phyloP scores from a whole-genome alignment of 2,113 vertebrate species.

The Cephalophus harveyi region DNA sequence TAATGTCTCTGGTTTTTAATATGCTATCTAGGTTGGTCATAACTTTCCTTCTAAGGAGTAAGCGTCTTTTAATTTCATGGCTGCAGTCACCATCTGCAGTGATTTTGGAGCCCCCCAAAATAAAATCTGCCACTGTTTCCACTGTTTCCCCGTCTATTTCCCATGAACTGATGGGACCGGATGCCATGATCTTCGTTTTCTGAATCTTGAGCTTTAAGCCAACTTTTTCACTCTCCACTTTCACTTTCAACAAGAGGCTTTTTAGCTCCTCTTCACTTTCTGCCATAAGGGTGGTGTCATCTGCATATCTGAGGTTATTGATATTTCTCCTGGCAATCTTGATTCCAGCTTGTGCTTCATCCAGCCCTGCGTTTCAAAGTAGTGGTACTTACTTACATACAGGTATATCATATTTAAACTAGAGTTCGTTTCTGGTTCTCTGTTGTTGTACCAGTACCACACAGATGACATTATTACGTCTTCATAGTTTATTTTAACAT shows the following conservation, averaged over 20 bases:
- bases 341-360: background rate
- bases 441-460: background rate
- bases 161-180: background rate
- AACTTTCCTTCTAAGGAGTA: background rate
- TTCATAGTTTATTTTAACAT: background rate
- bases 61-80: background rate
- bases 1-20: background rate
- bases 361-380: background rate
- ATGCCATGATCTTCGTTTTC: background rate
- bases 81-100: background rate
- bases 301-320: background rate
- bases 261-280: background rate
- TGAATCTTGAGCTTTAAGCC: background rate
- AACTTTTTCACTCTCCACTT: background rate
- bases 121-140: background rate
- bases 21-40: background rate
- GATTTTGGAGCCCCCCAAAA: background rate
- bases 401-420: background rate
- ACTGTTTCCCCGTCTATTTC: background rate
- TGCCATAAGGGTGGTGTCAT: background rate
- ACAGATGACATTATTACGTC: background rate
- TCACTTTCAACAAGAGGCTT: background rate
- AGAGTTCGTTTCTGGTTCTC: background rate
- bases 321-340: background rate
- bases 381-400: background rate